Base-by-base conservation (phyloP, 2,888 invertebrate species). In the Operophtera brumata region DNA sequence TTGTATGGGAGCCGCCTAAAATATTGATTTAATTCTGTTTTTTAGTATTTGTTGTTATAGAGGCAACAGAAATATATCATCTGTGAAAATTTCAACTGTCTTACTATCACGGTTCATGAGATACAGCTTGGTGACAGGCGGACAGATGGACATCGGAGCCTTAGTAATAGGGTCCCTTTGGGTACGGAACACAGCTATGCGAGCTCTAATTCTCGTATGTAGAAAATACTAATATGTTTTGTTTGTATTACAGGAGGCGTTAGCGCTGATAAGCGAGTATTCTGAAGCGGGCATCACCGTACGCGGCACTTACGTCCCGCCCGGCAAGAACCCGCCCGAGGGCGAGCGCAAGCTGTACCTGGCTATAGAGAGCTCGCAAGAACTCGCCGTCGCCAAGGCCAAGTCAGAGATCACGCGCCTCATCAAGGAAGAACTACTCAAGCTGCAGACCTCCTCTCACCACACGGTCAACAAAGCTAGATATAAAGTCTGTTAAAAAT, bases 281-380 rank as follows among this genome's bases (percentile, higher is more conserved):
- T 99, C 99, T 0, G 99, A 99, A 82, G 99, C 99, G 0, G 99
- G 99, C 34, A 96, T 99, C 60, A 99, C 99, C 0, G 99, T 99
- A 0, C 93, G 99, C 39, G 99, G 99, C n/a, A 98, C 98, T 0
- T 97, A 97, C 76, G 97, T 97, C 8, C 95, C 95, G 0, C 93
- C 96, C 1, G 98, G 98, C 55, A 97, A 98, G 80, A 91, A 92
- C 10, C 95, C 97, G 0, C 97, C 97, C 0, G 97, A 97, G 65
- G 97, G 97, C 25, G 99, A 99, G 73, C 91, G 99, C 13, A 99
- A 99, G 78, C 91, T 99, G 0, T 99, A 99, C 85, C 92, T 99
- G 64, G 98, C 99, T n/a, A 98, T 99, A 69, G 99, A 99, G 81
- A 98, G 99, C 70, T 98, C 98, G 2, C 97, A 96, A 72, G 99